Base-by-base conservation (phyloP, 1,140 invertebrate species). In the Philotrypesis tridentata region DNA sequence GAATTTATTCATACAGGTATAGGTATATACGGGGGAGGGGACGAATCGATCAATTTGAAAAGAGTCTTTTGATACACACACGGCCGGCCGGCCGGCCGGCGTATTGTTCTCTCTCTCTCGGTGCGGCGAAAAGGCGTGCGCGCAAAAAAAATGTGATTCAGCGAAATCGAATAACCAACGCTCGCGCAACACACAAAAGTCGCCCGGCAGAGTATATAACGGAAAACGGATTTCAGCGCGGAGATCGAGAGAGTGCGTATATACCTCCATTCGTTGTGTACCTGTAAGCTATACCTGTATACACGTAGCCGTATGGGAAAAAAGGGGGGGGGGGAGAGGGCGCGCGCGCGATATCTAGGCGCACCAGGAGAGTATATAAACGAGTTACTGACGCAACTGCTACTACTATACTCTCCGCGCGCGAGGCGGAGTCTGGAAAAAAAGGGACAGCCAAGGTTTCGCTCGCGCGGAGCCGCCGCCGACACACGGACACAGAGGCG, bases 141-240 rank as follows among this genome's bases (percentile, higher is more conserved):
- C 9, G 27, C 11, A 65, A 70, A 33, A 67, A 31, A 70, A 70
- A 72, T 40, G 17, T 72, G 70, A 72, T 11, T 72, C 37, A 72
- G 37, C 33, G 70, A 48, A 43, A 72, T 72, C 29, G 37, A 48
- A 55, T 55, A 55, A 72, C 43, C 70, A 40, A 27, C 70, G 70
- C n/a, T n/a, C n/a, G n/a, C n/a, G n/a, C n/a, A n/a, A n/a, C n/a
- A n/a, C n/a, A 43, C 70, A 72, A 72, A 72, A 72, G 37, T 72
- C 21, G 40, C 5, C 2, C 70, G 21, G 11, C 9, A 72, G 21
- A n/a, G n/a, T n/a, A n/a, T n/a, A n/a, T 43, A 72, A 72, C 12
- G 37, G 70, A 72, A 72, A 72, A 72, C 37, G 70, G 37, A 72
- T 72, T 72, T 65, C 14, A 65, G 61, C 61, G 7, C 23, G n/a